Base-by-base conservation (phyloP, 1,140 invertebrate genomes). In the Hycleus phaleratus region DNA sequence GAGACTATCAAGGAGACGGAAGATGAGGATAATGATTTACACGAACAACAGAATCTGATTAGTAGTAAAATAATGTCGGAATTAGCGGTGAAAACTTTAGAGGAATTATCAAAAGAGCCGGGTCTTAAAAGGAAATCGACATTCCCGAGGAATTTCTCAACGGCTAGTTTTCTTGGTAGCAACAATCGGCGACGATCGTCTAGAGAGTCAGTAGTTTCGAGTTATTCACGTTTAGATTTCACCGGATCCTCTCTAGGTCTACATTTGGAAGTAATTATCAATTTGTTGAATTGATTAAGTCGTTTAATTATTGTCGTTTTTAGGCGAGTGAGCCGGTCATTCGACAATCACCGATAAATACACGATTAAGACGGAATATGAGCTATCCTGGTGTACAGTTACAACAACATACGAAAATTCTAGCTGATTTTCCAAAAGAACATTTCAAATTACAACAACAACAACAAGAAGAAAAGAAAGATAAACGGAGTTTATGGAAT, bases 191-290 rank as follows among this genome's bases (percentile, higher is more conserved):
- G 75, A 72, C 62, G 75, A 73, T 47, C 74, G 76, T 61, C 73
- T 74, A 84, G 83, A 71, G 78, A 80, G 38, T 85, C 84, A 8
- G 79, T 85, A 39, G 82, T 85, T 63, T 85, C 83, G 7, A 85
- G 83, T 68, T 79, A 85, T 47, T 86, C 85, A 0, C 80, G 82
- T 59, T 78, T 86, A 77, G 84, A 86, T 70, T 85, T 86, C 68
- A 85, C 82, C 46, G 85, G 84, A 46, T 84, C 82, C 49, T 83
- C 82, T 67, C 70, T 85, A 42, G 82, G 85, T 61, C 71, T 85
- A 54, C 82, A 84, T 71, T 68, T 84, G 49, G 81, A 83, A 72
- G 81, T 81, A 68, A 74, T 32, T 32, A 3, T 32, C 1, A 32
- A 4, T 7, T 5, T 4, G 4, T 32, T 7, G 0, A 32, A 32